Evolutionary conservation across 2,797 vertebrate species (phyloP), one percentile per base, ranked within the genome.

Genomic region (Furcifer pardalis): DNA sequence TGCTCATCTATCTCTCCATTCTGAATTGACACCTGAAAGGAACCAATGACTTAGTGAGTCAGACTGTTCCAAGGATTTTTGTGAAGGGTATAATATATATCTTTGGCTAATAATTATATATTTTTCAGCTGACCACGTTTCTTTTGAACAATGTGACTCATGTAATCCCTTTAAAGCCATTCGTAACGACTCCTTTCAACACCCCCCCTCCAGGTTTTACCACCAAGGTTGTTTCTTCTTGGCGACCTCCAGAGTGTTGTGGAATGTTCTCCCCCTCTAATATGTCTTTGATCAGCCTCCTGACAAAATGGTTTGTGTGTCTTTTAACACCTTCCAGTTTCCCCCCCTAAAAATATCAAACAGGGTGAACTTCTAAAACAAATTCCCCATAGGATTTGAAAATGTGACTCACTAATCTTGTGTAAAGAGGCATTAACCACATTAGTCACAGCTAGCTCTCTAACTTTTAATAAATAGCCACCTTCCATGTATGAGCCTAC

Each of bases 391-490:
- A 81, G 89, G 91, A 92, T 93, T 93, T 93, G 89, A 93, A 89
- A 94, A 89, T 92, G 89, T 92, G 93, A 91, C 86, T 93, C 87
- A 88, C 30, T 93, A 93, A 92, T 93, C 92, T 92, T 82, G 71
- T 91, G 79, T 89, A 92, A 93, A 90, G 90, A 93, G 81, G 89
- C 85, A 92, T 92, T 93, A 94, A 82, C 90, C 81, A 82, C 82
- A 84, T 91, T 88, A 93, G 83, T 92, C 81, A 84, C 84, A 91
- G 83, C 69, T 49, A 76, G 72, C 15, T 63, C 68, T 72, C 66
- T 46, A 40, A 32, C 23, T 79, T 78, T 77, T 71, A 66, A 37
- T 37, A 66, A 74, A 59, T 75, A 32, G 49, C 79, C 85, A 40
- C 69, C 84, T 76, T 78, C 46, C 12, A 68, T 13, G 32, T 44